A percentile compares a stretch with the other conserved stretches of the same genome.
These are phyloP conservation scores for Itoplectis maculator DNA, from an alignment of 2,888 invertebrate genomes.

Conservation along the genomic window DNA sequence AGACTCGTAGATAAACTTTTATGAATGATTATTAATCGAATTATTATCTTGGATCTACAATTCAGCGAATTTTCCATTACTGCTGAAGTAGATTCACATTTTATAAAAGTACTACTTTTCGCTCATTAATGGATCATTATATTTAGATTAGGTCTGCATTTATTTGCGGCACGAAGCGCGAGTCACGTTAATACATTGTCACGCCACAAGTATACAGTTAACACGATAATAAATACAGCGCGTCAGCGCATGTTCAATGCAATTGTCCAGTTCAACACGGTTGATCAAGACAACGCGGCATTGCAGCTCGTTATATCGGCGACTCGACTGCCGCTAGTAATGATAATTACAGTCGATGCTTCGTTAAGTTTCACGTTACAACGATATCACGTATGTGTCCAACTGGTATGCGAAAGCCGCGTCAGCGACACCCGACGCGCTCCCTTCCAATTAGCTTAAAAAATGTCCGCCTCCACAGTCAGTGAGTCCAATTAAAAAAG, in stretches of 20 bases:
- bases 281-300: conserved; percentile 12
- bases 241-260: conserved; percentile 7
- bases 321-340: background rate
- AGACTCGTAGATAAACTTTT: too few relatives aligned
- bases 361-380: conserved; percentile 59
- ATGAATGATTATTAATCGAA: background rate
- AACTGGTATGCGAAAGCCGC: conserved; percentile 26
- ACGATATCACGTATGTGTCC: conserved; percentile 18
- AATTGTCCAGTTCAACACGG: conserved; percentile 7
- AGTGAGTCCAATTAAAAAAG: conserved; percentile 57
- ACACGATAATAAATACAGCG: background rate
- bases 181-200: background rate
- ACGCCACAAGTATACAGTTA: background rate
- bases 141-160: background rate
- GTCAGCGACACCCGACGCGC: conserved; percentile 19
- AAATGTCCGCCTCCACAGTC: conserved; percentile 42
- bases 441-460: conserved; percentile 53
- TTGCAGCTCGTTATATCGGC: conserved; percentile 37
- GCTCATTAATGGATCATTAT: background rate
- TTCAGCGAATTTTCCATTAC: background rate
- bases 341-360: conserved; percentile 49
- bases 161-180: background rate
- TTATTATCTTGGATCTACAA: background rate
- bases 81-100: background rate
- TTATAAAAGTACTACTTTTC: background rate